Base-by-base conservation (phyloP, 1,140 invertebrate genomes). In the Bombus superbus region DNA sequence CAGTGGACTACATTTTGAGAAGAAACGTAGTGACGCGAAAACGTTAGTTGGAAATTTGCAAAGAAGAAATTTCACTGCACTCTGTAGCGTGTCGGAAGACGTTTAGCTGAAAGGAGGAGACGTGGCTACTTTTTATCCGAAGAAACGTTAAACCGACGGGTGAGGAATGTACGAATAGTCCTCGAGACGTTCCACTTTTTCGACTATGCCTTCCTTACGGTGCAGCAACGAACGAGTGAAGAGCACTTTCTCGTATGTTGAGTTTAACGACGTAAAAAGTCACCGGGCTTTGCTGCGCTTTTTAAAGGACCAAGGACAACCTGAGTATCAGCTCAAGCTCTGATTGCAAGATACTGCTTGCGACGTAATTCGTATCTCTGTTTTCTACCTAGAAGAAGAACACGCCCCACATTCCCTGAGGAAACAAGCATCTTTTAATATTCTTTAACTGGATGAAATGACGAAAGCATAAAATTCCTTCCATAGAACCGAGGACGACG, bases 221-320 rank as follows among this genome's bases (percentile, higher is more conserved):
- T 53, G 40, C 75, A 64, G 72, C 84, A 81, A 90, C 86, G 79
- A 89, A 89, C 68, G 68, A 76, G 66, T 90, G 72, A 86, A 92
- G 81, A 57, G 73, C 86, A 81, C 86, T 92, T 77, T 66, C 32
- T 69, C 75, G 53, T 69, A 83, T 88, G 88, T 89, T 88, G 89
- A 90, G 88, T 89, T 92, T 88, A 91, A 92, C 86, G 85, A 91
- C 73, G 79, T 73, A 76, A 88, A 79, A 86, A 77, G 78, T 84
- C 82, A 64, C 35, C 35, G 28, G 75, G 74, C 66, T 71, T 75
- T 38, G 53, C 64, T 77, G 72, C 62, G 44, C 83, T 68, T 73
- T 81, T 66, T 68, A 68, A 74, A 74, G 83, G 42, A 64, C 32
- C 83, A 74, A 66, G 68, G 78, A 85, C 83, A 28, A 40, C 28